phyloP scores from a whole-genome alignment of 2,888 invertebrate species.

The Phaonia tiefii region DNA sequence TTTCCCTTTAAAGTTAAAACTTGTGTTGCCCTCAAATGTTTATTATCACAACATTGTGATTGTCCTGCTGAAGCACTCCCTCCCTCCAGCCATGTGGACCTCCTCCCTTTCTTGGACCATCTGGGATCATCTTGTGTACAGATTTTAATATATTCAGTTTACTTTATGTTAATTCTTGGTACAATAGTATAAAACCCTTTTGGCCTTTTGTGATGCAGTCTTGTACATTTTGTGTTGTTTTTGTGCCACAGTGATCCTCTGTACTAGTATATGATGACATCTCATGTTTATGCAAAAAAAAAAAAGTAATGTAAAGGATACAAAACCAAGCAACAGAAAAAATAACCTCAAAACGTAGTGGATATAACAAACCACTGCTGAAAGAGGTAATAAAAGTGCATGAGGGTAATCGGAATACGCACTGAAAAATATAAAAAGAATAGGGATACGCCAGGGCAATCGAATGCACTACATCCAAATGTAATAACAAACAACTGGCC shows the following conservation, averaged over 20 bases:
- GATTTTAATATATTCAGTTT: conserved; percentile 49
- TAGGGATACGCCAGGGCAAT: neutral
- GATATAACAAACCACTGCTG: neutral
- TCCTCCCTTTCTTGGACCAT: too few species aligned
- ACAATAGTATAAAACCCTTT: conserved; percentile 46
- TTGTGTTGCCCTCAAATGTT: conserved; percentile 45
- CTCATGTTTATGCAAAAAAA: conserved; percentile 61
- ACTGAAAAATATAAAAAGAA: too few species aligned
- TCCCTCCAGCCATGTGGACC: too few species aligned
- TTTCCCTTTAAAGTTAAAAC: neutral
- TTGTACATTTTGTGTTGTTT: conserved; percentile 1
- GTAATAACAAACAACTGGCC: neutral
- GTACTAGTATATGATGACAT: conserved; percentile 49
- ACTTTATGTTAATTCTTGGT: conserved; percentile 47
- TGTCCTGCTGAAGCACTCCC: conserved; percentile 1
- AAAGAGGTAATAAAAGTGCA: conserved; percentile 14
- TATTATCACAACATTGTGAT: conserved; percentile 55
- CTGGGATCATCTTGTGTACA: neutral
- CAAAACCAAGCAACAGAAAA: conserved; percentile 29
- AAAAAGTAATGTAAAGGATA: neutral
- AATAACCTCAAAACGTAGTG: conserved; percentile 9
- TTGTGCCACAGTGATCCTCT: neutral
- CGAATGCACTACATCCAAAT: conserved; percentile 37
- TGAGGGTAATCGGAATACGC: neutral
- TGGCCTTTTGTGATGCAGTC: conserved; percentile 20